Percentiles rank a stretch among this genome's conserved stretches.
Evolutionary conservation across 2,113 vertebrate genomes (phyloP).

Genomic region (Proteles cristata): DNA sequence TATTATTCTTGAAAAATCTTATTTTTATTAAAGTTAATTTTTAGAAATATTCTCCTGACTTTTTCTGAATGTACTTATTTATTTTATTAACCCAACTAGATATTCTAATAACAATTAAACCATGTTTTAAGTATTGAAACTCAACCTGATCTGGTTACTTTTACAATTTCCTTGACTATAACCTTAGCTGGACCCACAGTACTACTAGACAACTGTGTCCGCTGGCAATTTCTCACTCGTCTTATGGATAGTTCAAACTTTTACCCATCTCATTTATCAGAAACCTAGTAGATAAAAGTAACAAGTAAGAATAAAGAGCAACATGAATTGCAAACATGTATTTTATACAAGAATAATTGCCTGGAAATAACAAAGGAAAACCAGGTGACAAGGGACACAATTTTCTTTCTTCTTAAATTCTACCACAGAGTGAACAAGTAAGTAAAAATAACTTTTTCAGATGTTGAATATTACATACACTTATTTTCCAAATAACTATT

Average conservation of each 20-base stretch:
- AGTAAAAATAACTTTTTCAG: neutral
- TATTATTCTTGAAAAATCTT: neutral
- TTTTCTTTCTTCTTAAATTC: neutral
- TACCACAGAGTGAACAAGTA: neutral
- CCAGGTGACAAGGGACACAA: neutral
- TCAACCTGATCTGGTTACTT: neutral
- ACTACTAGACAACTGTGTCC: neutral
- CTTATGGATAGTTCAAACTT: too few species aligned
- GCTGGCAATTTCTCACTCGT: neutral
- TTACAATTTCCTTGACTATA: neutral
- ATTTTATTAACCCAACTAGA: neutral
- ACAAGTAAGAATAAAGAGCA: neutral
- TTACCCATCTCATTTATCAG: neutral
- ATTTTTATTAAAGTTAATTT: conserved; percentile 23
- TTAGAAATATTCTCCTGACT: neutral
- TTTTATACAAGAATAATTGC: neutral
- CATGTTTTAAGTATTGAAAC: neutral
- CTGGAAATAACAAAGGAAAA: neutral
- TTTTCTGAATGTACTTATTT: neutral
- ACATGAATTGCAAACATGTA: neutral
- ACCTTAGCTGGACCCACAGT: fast-evolving
- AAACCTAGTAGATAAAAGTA: neutral
- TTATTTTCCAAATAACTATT: neutral
- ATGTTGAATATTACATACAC: neutral
- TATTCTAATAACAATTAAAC: neutral